Percentiles rank a stretch among this genome's conserved stretches.
Conservation (phyloP, 1,140 invertebrate genomes). For the Octopus sinensis region DNA sequence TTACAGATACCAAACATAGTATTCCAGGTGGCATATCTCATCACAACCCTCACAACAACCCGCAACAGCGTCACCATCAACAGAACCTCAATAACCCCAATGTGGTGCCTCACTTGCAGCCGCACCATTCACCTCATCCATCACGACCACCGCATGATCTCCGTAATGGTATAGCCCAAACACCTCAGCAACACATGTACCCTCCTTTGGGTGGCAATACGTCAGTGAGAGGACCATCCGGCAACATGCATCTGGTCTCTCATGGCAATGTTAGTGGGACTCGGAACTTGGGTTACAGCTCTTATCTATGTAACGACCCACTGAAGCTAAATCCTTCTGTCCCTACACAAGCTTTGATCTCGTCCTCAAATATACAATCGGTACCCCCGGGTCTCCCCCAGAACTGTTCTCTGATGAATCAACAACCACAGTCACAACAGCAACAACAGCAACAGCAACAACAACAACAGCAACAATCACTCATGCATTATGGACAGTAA, state of each 20-base stretch:
- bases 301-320: background rate
- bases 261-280: background rate
- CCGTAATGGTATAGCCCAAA: too few relatives aligned
- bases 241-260: background rate
- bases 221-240: background rate
- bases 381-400: background rate
- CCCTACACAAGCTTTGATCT: background rate
- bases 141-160: background rate
- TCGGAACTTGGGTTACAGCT: background rate
- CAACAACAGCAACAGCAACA: background rate
- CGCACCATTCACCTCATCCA: background rate
- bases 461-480: background rate
- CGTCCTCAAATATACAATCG: background rate
- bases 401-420: background rate
- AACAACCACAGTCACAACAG: background rate
- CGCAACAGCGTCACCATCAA: too few relatives aligned
- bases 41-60: too few relatives aligned
- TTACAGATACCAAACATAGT: too few relatives aligned
- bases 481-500: slow-evolving; percentile 6
- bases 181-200: background rate
- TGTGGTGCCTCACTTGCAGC: background rate
- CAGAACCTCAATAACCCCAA: too few relatives aligned
- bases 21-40: too few relatives aligned
- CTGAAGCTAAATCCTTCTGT: background rate
- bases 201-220: background rate